Conservation (phyloP, 64 coral and sea anemone genomes). For the Exaiptasia diaphana region DNA sequence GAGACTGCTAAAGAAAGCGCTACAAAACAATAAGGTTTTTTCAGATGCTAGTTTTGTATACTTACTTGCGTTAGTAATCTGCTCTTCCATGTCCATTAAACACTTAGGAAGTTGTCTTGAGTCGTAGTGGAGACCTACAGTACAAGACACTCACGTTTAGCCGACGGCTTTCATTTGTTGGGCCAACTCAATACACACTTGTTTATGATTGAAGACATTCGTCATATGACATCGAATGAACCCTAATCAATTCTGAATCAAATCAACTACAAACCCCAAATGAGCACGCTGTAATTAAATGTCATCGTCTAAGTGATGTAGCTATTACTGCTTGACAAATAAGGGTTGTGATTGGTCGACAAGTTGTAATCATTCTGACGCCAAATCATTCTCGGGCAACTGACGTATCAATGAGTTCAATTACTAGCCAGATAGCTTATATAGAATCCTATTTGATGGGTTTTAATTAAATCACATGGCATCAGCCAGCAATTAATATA, state of each 20-base stretch:
- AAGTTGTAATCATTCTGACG: constrained; percentile 64
- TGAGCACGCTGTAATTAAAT: constrained; percentile 88
- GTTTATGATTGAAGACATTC: constrained; percentile 95
- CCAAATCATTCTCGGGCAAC: constrained; percentile 71
- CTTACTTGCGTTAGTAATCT: neutral
- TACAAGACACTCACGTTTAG: constrained; percentile 63
- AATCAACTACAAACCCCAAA: constrained; percentile 98
- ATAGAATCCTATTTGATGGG: constrained; percentile 39
- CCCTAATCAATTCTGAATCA: constrained; percentile 98
- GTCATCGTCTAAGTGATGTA: constrained; percentile 79
- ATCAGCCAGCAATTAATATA: constrained; percentile 52
- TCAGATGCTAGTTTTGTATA: neutral
- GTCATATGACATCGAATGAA: constrained; percentile 94
- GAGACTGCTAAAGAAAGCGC: too few relatives aligned
- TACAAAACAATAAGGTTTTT: too few relatives aligned
- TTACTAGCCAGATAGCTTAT: constrained; percentile 61
- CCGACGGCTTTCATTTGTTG: constrained; percentile 72
- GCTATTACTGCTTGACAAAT: constrained; percentile 60
- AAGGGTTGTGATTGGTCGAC: constrained; percentile 61
- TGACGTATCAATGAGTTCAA: constrained; percentile 76
- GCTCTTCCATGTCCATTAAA: neutral
- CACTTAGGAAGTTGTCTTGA: neutral
- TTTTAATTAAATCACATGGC: constrained; percentile 90
- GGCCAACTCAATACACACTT: constrained; percentile 78
- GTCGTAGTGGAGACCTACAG: neutral